Conservation (phyloP, 1,140 invertebrate species). For the Caenorhabditis latens region DNA sequence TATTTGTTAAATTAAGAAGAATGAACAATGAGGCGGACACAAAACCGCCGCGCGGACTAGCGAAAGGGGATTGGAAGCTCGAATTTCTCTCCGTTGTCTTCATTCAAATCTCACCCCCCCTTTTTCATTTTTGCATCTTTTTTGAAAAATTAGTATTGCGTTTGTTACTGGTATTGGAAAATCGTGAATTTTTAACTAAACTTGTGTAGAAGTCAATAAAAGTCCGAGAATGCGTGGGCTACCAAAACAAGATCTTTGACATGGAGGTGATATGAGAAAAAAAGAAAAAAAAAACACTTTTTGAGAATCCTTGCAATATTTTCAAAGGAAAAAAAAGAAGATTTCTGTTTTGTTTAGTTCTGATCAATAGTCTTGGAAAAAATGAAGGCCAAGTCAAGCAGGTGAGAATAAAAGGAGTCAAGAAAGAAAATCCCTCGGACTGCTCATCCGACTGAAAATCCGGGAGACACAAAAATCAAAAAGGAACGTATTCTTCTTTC, state of each 20-base stretch:
- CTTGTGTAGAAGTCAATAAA: too few relatives aligned
- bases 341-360: conserved; percentile 20
- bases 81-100: conserved; percentile 35
- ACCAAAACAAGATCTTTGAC: too few relatives aligned
- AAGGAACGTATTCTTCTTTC: background rate
- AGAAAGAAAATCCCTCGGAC: background rate
- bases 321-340: conserved; percentile 8
- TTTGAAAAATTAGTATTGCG: too few relatives aligned
- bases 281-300: too few relatives aligned
- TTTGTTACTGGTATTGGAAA: too few relatives aligned
- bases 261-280: too few relatives aligned
- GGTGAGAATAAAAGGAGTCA: conserved; percentile 25
- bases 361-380: conserved; percentile 39
- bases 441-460: conserved; percentile 40
- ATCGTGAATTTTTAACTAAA: too few relatives aligned
- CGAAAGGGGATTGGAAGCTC: conserved; percentile 25
- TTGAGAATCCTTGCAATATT: conserved; percentile 39
- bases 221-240: too few relatives aligned
- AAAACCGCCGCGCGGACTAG: conserved; percentile 43
- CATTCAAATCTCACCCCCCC: conserved; percentile 18
- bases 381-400: background rate
- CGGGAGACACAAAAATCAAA: conserved; percentile 13
- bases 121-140: background rate
- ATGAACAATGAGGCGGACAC: conserved; percentile 50
- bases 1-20: conserved; percentile 48